Evolutionary conservation across 2,888 invertebrate genomes (phyloP).

Genomic region (Dasypolia templi): DNA sequence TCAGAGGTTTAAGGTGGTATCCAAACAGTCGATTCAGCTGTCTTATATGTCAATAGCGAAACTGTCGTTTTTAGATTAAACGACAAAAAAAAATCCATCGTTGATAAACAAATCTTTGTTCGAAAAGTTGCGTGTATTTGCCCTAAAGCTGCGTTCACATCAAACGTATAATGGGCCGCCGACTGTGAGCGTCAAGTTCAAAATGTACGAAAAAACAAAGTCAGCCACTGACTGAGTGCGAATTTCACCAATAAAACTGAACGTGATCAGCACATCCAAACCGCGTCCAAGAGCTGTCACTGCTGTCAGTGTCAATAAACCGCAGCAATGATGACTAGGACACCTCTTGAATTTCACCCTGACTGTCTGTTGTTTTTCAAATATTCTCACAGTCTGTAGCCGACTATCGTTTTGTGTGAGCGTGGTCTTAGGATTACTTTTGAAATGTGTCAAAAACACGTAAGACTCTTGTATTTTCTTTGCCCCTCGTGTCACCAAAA

Average conservation of each 20-base stretch:
- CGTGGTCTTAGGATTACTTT: conserved; percentile 8
- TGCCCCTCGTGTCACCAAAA: neutral
- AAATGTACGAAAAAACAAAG: neutral
- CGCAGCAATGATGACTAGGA: neutral
- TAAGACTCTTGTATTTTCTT: conserved; percentile 17
- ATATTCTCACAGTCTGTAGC: neutral
- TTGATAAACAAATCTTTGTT: conserved; percentile 3
- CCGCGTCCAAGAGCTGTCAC: neutral
- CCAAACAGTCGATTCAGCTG: conserved; percentile 9
- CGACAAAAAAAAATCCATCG: conserved; percentile 3
- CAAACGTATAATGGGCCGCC: neutral
- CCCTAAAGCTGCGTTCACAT: neutral
- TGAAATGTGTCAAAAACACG: conserved; percentile 34
- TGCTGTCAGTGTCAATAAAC: too few relatives aligned
- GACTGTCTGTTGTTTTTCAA: too few relatives aligned
- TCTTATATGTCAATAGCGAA: conserved; percentile 23
- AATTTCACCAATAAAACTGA: neutral
- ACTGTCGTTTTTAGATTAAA: neutral
- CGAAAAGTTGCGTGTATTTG: neutral
- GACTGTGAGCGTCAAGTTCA: neutral
- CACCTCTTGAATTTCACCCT: neutral
- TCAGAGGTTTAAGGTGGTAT: neutral
- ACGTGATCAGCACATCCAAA: neutral
- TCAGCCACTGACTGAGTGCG: too few relatives aligned
- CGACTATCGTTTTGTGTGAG: neutral